Evolutionary conservation across 1,140 invertebrate genomes (phyloP).

Genomic region (Solen grandis): DNA sequence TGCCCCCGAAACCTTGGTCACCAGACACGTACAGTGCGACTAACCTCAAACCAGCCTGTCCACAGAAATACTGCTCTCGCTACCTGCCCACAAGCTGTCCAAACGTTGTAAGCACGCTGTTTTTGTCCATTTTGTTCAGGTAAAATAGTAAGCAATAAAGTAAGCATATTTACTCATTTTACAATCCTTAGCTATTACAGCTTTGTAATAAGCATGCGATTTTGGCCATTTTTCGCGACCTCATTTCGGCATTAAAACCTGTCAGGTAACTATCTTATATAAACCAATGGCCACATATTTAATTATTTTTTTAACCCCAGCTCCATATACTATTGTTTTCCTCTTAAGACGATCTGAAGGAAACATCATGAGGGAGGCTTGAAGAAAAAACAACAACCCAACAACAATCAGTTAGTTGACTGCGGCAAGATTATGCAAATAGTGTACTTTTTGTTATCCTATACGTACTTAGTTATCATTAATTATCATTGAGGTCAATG

Average conservation of each 20-base stretch:
- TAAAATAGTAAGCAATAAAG: not conserved
- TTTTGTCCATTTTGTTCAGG: not conserved
- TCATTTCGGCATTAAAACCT: not conserved
- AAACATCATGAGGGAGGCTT: not conserved
- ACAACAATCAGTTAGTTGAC: no score
- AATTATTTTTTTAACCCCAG: no score
- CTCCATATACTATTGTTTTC: not conserved
- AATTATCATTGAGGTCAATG: no score
- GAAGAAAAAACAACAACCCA: no score
- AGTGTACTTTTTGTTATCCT: no score
- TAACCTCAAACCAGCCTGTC: slow-evolving; percentile 26
- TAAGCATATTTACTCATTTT: not conserved
- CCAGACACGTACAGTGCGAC: slow-evolving; percentile 46
- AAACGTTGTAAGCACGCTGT: slow-evolving; percentile 30
- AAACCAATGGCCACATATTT: not conserved
- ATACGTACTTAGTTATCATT: no score
- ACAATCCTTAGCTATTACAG: not conserved
- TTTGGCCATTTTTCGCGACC: not conserved
- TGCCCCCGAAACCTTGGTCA: slow-evolving; percentile 29
- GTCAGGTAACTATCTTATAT: not conserved
- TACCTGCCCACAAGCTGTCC: slow-evolving; percentile 44
- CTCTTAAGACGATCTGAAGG: not conserved
- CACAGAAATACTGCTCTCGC: slow-evolving; percentile 24
- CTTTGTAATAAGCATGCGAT: not conserved
- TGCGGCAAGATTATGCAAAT: no score